Percentiles rank a stretch among this genome's conserved stretches.
phyloP scores from a whole-genome alignment of 2,888 invertebrate species.

The Kuschelorhynchus macadamiae region DNA sequence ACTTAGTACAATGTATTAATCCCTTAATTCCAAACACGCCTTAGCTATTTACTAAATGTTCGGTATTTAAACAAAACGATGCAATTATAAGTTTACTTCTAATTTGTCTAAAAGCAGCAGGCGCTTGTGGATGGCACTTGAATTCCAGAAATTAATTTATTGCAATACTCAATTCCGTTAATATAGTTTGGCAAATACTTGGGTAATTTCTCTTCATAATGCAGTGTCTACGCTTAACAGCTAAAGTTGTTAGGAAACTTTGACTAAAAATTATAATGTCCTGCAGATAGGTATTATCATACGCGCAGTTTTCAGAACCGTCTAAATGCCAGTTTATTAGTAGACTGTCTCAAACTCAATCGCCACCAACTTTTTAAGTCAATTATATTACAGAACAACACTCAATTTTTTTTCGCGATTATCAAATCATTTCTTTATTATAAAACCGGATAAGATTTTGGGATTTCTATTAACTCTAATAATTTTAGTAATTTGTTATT shows the following conservation, averaged over 20 bases:
- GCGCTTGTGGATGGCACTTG: slow-evolving; percentile 16
- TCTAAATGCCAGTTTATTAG: no score
- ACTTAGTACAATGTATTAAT: no score
- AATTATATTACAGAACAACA: background rate
- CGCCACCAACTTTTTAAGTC: no score
- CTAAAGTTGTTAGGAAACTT: background rate
- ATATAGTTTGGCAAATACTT: slow-evolving; percentile 60
- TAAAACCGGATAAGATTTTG: no score
- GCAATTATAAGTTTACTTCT: slow-evolving; percentile 21
- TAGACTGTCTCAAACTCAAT: no score
- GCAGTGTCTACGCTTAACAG: background rate
- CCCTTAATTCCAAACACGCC: background rate
- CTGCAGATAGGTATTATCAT: no score
- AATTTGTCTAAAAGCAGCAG: slow-evolving; percentile 17
- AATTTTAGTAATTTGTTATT: no score
- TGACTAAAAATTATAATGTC: background rate
- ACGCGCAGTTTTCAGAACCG: no score
- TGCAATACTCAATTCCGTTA: slow-evolving; percentile 62
- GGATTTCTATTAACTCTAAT: no score
- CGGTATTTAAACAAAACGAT: slow-evolving; percentile 15
- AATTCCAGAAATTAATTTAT: slow-evolving; percentile 57
- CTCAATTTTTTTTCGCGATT: background rate
- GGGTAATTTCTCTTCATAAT: slow-evolving; percentile 48
- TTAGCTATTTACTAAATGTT: slow-evolving; percentile 8
- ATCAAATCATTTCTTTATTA: background rate